Conservation (phyloP, 1,140 invertebrate species). For the Drosophila mayri region DNA sequence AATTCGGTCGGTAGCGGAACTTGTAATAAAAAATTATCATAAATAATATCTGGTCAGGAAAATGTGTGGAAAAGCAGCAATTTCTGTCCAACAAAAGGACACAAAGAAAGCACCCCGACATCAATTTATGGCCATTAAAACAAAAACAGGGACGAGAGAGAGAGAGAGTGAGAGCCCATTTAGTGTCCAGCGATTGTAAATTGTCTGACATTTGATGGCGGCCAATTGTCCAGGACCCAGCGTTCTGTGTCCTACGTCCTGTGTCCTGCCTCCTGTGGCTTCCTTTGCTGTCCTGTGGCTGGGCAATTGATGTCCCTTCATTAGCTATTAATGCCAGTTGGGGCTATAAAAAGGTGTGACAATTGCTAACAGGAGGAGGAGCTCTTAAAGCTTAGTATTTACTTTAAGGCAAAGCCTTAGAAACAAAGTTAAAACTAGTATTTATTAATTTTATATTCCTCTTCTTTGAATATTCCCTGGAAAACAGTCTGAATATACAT, state of each 20-base stretch:
- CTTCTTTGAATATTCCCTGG: background rate
- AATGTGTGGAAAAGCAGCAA: constrained; percentile 1
- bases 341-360: constrained; percentile 71
- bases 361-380: constrained; percentile 37
- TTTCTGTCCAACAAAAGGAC: background rate
- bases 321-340: constrained; percentile 71
- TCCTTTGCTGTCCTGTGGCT: constrained; percentile 22
- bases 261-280: constrained; percentile 10
- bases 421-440: background rate
- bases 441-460: background rate
- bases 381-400: background rate
- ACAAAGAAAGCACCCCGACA: constrained; percentile 3
- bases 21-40: background rate
- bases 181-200: constrained; percentile 61
- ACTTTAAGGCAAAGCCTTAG: background rate
- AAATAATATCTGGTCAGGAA: constrained; percentile 10
- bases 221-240: constrained; percentile 31
- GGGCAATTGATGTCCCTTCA: constrained; percentile 60
- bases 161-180: constrained; percentile 12
- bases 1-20: background rate
- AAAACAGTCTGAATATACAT: background rate
- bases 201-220: constrained; percentile 53
- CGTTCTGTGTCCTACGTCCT: background rate
- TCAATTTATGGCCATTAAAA: constrained; percentile 12
- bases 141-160: background rate